Conservation (phyloP, 2,797 vertebrate genomes). For the Sphenodon punctatus region DNA sequence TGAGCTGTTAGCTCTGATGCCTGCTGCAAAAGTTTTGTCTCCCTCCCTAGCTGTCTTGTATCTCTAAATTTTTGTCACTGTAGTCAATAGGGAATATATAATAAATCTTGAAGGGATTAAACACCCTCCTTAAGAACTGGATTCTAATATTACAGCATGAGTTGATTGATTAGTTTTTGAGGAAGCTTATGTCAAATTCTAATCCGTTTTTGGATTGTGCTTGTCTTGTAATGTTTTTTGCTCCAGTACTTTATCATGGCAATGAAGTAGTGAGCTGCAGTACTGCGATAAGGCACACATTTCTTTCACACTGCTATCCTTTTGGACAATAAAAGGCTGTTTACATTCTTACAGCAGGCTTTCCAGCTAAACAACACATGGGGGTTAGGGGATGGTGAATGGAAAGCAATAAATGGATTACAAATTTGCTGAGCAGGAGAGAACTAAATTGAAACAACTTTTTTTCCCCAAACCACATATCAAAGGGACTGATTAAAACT, state of each 20-base stretch:
- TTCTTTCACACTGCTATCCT: slow-evolving; percentile 82
- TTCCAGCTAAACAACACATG: slow-evolving; percentile 78
- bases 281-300: slow-evolving; percentile 90
- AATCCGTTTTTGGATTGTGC: slow-evolving; percentile 94
- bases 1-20: neutral
- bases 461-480: neutral
- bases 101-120: slow-evolving; percentile 91
- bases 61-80: slow-evolving; percentile 41
- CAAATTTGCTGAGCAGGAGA: slow-evolving; percentile 43
- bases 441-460: slow-evolving; percentile 32
- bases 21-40: slow-evolving; percentile 51
- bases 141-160: slow-evolving; percentile 88
- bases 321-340: slow-evolving; percentile 87
- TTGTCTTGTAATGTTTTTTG: slow-evolving; percentile 90
- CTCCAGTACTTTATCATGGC: slow-evolving; percentile 90
- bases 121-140: slow-evolving; percentile 85
- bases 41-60: neutral
- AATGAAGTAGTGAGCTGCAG: slow-evolving; percentile 93
- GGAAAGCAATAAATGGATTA: slow-evolving; percentile 56
- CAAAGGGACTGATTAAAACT: slow-evolving; percentile 15
- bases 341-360: slow-evolving; percentile 85
- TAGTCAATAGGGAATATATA: slow-evolving; percentile 76
- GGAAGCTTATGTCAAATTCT: slow-evolving; percentile 95
- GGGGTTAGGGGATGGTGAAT: slow-evolving; percentile 63
- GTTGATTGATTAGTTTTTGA: slow-evolving; percentile 97